A percentile compares a stretch with the other conserved stretches of the same genome.
phyloP scores from a whole-genome alignment of 2,888 invertebrate species.

The Gasteruption jaculator region DNA sequence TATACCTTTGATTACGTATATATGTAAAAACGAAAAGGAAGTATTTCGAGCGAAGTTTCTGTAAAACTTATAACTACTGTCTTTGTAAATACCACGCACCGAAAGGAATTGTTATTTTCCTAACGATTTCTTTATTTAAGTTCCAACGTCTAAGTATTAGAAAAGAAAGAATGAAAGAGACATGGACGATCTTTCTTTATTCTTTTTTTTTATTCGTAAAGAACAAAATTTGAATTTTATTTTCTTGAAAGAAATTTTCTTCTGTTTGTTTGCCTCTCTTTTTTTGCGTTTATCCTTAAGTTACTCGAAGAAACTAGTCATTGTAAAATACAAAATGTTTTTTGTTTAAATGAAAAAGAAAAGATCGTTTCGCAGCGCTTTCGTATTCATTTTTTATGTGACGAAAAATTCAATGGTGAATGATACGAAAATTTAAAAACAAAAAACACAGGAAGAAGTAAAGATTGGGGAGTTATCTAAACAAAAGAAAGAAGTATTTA shows the following conservation, averaged over 20 bases:
- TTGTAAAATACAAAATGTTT: conserved; percentile 19
- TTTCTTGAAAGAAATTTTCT: no score
- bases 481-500: no score
- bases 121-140: no score
- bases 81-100: conserved; percentile 15
- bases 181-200: conserved; percentile 18
- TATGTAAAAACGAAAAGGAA: conserved; percentile 16
- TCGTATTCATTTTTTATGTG: no score
- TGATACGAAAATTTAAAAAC: no score
- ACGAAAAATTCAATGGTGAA: no score
- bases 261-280: conserved; percentile 23
- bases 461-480: no score
- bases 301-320: conserved; percentile 38
- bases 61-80: neutral
- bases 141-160: no score
- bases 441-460: no score
- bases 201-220: conserved; percentile 13
- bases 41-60: neutral
- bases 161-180: conserved; percentile 8
- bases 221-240: conserved; percentile 1
- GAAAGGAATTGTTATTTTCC: no score
- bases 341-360: neutral
- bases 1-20: no score
- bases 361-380: no score
- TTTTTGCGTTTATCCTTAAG: conserved; percentile 29